A percentile compares a stretch with the other conserved stretches of the same genome.
These are phyloP conservation scores for Numida meleagris DNA, from an alignment of 2,113 vertebrate genomes.

Conservation along the genomic window DNA sequence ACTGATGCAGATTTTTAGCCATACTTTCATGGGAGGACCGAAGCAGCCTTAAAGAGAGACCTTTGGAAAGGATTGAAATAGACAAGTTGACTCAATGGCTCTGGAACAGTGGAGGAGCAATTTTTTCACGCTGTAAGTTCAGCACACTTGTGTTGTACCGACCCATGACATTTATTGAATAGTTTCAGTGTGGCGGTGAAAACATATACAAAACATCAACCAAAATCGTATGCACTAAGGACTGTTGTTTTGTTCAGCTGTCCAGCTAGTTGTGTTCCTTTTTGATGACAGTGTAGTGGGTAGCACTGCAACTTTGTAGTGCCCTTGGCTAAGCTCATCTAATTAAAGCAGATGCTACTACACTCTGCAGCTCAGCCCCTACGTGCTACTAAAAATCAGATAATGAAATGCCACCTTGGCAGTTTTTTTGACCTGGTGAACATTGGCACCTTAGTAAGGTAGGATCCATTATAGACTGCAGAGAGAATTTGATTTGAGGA, in stretches of 20 bases:
- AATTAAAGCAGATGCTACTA: not conserved
- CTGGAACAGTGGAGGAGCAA: not conserved
- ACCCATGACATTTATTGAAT: not conserved
- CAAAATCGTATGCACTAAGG: not conserved
- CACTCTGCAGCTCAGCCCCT: not conserved
- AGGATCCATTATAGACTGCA: not conserved
- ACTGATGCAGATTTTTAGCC: not conserved
- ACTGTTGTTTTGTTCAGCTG: not conserved
- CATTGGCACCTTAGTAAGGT: not conserved
- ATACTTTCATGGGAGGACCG: not conserved
- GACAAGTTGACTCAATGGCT: not conserved
- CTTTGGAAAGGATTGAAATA: not conserved
- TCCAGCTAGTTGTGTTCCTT: not conserved
- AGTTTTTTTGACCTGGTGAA: not conserved
- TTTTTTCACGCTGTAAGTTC: not conserved
- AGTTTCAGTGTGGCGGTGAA: not conserved
- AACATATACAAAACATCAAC: not conserved
- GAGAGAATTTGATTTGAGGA: not conserved
- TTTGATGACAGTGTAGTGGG: not conserved
- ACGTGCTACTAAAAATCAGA: not conserved
- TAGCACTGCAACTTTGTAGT: not conserved
- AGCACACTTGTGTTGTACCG: not conserved
- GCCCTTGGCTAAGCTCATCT: not conserved
- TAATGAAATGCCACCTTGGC: not conserved
- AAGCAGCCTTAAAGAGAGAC: not conserved